Percentiles rank a stretch among this genome's conserved stretches.
Evolutionary conservation across 2,113 vertebrate genomes (phyloP).

Genomic region (Syngnathoides biaculeatus): DNA sequence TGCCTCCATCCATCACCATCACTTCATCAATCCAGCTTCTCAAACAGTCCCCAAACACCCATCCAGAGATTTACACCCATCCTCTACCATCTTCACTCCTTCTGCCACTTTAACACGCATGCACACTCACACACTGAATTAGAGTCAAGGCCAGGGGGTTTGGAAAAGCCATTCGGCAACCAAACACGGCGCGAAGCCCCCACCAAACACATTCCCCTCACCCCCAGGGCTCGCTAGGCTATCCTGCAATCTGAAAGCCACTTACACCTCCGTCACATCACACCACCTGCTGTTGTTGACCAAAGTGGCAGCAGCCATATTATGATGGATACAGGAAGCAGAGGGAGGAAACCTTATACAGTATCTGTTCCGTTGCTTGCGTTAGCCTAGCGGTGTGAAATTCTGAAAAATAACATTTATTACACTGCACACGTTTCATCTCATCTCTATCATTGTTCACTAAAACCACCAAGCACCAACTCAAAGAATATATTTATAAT

Average conservation of each 20-base stretch:
- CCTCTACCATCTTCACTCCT: slow-evolving; percentile 41
- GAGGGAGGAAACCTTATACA: slow-evolving; percentile 53
- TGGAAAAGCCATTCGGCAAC: slow-evolving; percentile 59
- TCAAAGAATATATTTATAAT: background rate
- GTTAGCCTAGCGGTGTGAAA: background rate
- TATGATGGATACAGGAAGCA: slow-evolving; percentile 62
- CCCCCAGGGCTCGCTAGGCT: slow-evolving; percentile 59
- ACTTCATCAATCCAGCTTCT: slow-evolving; percentile 70
- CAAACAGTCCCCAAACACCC: slow-evolving; percentile 67
- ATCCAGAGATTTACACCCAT: slow-evolving; percentile 70
- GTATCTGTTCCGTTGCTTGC: slow-evolving; percentile 40
- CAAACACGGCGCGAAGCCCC: slow-evolving; percentile 52
- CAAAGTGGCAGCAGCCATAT: slow-evolving; percentile 46
- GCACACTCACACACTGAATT: slow-evolving; percentile 9
- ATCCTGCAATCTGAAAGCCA: slow-evolving; percentile 70
- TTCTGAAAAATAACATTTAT: background rate
- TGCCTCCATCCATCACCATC: slow-evolving; percentile 77
- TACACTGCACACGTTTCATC: background rate
- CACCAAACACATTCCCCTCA: background rate
- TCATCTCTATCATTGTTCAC: background rate
- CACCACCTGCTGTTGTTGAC: slow-evolving; percentile 65
- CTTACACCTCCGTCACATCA: slow-evolving; percentile 67
- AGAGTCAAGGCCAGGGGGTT: slow-evolving; percentile 29
- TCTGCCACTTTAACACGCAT: slow-evolving; percentile 33
- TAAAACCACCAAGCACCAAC: background rate